These are phyloP conservation scores for Acronicta alni DNA, from an alignment of 2,888 invertebrate species.

Conservation along the genomic window DNA sequence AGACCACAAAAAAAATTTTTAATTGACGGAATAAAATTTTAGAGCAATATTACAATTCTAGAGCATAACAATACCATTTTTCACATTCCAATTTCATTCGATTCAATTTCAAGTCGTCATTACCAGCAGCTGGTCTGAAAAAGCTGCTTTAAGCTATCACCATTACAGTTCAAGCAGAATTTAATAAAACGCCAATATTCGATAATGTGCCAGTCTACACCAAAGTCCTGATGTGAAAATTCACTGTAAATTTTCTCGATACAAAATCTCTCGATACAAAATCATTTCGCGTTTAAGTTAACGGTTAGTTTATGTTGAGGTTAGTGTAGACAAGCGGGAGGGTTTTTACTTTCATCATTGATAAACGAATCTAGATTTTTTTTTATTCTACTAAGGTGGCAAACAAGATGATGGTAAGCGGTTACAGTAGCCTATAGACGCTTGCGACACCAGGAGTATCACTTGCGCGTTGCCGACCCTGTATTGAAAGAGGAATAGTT, in stretches of 20 bases:
- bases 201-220: constrained; percentile 37
- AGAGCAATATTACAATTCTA: constrained; percentile 5
- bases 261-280: constrained; percentile 58
- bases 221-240: constrained; percentile 45
- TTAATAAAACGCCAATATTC: constrained; percentile 52
- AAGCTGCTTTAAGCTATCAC: constrained; percentile 39
- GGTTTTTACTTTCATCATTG: neutral
- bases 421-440: no score
- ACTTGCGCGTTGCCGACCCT: no score
- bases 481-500: no score
- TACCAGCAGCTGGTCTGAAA: constrained; percentile 42
- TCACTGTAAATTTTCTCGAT: constrained; percentile 52
- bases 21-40: neutral
- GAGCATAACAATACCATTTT: constrained; percentile 16
- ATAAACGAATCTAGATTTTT: no score
- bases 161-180: constrained; percentile 39
- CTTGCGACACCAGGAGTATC: no score
- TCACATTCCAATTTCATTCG: constrained; percentile 25
- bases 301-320: constrained; percentile 24
- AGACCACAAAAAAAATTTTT: neutral
- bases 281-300: constrained; percentile 52
- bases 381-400: no score
- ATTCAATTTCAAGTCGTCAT: constrained; percentile 39
- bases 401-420: no score
- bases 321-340: constrained; percentile 12